These are phyloP conservation scores for Neocrepidodera transversa DNA, from an alignment of 2,888 invertebrate genomes.

Conservation along the genomic window DNA sequence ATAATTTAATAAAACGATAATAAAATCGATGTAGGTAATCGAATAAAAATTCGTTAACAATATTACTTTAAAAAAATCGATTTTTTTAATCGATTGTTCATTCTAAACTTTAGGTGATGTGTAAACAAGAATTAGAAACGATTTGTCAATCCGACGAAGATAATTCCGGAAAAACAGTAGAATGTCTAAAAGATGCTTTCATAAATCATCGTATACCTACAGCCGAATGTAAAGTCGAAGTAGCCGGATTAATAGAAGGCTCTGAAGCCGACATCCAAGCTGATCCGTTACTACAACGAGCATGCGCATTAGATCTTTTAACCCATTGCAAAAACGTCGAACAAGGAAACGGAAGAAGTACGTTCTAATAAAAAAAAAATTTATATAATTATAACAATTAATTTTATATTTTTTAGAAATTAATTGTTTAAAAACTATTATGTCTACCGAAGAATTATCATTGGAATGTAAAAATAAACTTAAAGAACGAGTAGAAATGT, in stretches of 20 bases:
- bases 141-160: slow-evolving; percentile 68
- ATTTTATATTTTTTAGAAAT: slow-evolving; percentile 67
- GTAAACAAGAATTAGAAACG: slow-evolving; percentile 75
- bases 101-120: slow-evolving; percentile 83
- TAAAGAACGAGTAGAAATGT: slow-evolving; percentile 86
- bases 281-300: slow-evolving; percentile 88
- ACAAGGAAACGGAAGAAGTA: slow-evolving; percentile 91
- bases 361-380: no score
- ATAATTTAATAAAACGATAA: no score
- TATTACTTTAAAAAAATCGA: no score
- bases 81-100: no score
- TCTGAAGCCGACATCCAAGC: slow-evolving; percentile 93
- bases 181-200: slow-evolving; percentile 89
- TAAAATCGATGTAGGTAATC: no score
- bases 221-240: slow-evolving; percentile 80
- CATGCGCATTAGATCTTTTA: slow-evolving; percentile 84
- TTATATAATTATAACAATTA: background rate
- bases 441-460: slow-evolving; percentile 76
- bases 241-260: slow-evolving; percentile 88
- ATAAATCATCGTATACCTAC: slow-evolving; percentile 76
- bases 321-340: slow-evolving; percentile 81
- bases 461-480: slow-evolving; percentile 82
- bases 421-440: slow-evolving; percentile 75
- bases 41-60: no score
- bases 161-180: slow-evolving; percentile 74